These are phyloP conservation scores for Protophormia terraenovae DNA, from an alignment of 2,888 invertebrate species.

Conservation along the genomic window DNA sequence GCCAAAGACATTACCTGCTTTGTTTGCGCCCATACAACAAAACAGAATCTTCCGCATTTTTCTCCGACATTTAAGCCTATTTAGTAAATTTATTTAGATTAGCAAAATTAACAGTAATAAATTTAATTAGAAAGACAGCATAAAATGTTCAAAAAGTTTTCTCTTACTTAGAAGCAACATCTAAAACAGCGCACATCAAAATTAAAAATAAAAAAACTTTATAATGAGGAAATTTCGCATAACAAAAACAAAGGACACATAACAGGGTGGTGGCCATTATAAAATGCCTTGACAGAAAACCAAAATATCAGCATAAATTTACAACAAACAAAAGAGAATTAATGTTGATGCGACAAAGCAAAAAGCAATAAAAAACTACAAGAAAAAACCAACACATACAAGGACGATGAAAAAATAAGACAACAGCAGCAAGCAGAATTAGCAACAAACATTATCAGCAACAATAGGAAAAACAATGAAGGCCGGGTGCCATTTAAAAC, in stretches of 20 bases:
- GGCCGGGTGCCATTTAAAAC: not conserved
- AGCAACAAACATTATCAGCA: constrained; percentile 35
- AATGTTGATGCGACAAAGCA: constrained; percentile 51
- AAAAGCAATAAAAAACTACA: constrained; percentile 38
- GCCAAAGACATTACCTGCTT: not conserved
- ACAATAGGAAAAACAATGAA: constrained; percentile 25
- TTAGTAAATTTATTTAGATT: constrained; percentile 52
- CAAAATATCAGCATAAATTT: constrained; percentile 47
- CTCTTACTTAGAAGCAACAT: not conserved
- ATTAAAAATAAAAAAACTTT: not conserved
- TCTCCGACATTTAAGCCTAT: constrained; percentile 44
- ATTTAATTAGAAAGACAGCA: constrained; percentile 34
- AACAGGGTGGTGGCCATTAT: not conserved
- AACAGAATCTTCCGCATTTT: not conserved
- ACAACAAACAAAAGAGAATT: constrained; percentile 49
- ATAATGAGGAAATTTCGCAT: not conserved
- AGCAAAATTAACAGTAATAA: constrained; percentile 54
- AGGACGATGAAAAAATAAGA: constrained; percentile 13
- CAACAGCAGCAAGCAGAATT: not conserved
- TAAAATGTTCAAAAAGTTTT: not conserved
- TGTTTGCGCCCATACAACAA: not conserved
- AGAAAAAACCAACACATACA: constrained; percentile 8
- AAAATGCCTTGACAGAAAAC: constrained; percentile 38
- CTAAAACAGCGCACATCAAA: not conserved
- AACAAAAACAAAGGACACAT: not conserved